A percentile compares a stretch with the other conserved stretches of the same genome.
phyloP scores from a whole-genome alignment of 2,888 invertebrate genomes.

The Beris chalybata region DNA sequence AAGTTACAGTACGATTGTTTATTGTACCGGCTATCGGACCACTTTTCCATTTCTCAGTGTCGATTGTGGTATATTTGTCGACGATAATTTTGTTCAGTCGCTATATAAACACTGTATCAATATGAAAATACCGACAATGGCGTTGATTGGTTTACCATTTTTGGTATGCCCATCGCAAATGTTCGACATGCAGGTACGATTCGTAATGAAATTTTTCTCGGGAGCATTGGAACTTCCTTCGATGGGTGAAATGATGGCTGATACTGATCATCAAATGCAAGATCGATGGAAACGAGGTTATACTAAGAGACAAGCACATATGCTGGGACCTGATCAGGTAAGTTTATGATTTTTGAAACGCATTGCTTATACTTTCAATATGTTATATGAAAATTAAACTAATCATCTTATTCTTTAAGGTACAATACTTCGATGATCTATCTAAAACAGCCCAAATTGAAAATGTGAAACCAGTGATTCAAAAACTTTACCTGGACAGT shows the following conservation, averaged over 20 bases:
- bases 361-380: neutral
- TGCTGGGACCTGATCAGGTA: constrained; percentile 76
- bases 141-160: constrained; percentile 81
- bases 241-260: constrained; percentile 64
- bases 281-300: constrained; percentile 66
- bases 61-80: constrained; percentile 70
- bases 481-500: constrained; percentile 71
- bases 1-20: constrained; percentile 69
- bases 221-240: constrained; percentile 65
- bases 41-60: constrained; percentile 74
- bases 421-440: constrained; percentile 69
- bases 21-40: constrained; percentile 80
- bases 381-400: too few species aligned
- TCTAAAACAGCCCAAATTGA: constrained; percentile 65
- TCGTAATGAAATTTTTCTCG: constrained; percentile 66
- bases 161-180: constrained; percentile 83
- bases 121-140: constrained; percentile 76
- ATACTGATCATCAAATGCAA: constrained; percentile 64
- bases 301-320: constrained; percentile 75
- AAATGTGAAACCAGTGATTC: constrained; percentile 69
- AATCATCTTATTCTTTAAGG: constrained; percentile 57
- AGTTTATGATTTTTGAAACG: neutral
- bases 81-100: constrained; percentile 78
- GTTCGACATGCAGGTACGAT: constrained; percentile 82
- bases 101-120: constrained; percentile 87